phyloP scores from a whole-genome alignment of 2,113 vertebrate species.

The Scalopus aquaticus region DNA sequence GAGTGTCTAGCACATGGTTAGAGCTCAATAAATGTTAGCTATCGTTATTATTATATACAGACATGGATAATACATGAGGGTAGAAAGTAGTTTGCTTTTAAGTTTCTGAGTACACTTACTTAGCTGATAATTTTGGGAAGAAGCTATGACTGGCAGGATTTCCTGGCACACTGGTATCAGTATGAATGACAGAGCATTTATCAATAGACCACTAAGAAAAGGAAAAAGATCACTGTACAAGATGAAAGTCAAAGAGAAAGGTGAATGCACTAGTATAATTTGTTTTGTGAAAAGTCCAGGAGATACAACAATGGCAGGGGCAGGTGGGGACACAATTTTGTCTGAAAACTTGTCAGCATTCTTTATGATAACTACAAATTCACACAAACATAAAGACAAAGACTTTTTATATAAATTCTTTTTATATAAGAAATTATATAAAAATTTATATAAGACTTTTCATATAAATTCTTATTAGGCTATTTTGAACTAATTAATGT shows the following conservation, averaged over 20 bases:
- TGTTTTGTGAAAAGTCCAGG: neutral
- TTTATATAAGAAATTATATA: too few relatives aligned
- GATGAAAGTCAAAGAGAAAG: neutral
- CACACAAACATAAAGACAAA: neutral
- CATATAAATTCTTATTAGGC: neutral
- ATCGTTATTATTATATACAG: slow-evolving; percentile 13
- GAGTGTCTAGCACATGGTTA: neutral
- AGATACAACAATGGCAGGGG: neutral
- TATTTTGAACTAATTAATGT: slow-evolving; percentile 5
- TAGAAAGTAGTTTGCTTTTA: slow-evolving; percentile 54
- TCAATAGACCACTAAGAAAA: neutral
- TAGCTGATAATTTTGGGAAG: slow-evolving; percentile 22
- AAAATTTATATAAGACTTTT: too few relatives aligned
- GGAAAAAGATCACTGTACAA: neutral
- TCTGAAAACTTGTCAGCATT: neutral
- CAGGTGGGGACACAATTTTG: neutral
- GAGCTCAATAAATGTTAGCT: slow-evolving; percentile 9
- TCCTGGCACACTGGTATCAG: slow-evolving; percentile 11
- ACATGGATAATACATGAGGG: slow-evolving; percentile 59
- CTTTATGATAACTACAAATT: neutral
- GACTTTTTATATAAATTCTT: neutral
- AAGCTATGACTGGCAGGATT: slow-evolving; percentile 13
- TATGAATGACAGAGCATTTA: neutral
- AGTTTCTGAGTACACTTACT: slow-evolving; percentile 24
- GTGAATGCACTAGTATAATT: neutral